Evolutionary conservation across 1,140 invertebrate genomes (phyloP).

Genomic region (Scaptomyza pallida): DNA sequence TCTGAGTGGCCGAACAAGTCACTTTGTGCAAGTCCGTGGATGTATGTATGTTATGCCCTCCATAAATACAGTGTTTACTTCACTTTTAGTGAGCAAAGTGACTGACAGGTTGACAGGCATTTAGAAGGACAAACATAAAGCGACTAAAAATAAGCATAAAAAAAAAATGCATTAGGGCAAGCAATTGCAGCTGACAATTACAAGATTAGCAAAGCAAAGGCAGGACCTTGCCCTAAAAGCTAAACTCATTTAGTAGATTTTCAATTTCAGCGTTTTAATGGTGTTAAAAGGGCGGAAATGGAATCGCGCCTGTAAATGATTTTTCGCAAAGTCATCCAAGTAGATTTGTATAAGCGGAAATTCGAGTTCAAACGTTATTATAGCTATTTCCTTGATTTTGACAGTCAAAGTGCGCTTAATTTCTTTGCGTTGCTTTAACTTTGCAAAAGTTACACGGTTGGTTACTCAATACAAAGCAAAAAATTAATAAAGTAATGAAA

Average conservation of each 20-base stretch:
- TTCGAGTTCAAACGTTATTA: constrained; percentile 72
- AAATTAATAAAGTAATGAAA: too few relatives aligned
- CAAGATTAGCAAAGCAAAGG: constrained; percentile 30
- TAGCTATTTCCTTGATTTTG: constrained; percentile 64
- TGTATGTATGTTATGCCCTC: constrained; percentile 4
- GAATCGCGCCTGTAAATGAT: constrained; percentile 68
- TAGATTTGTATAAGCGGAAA: constrained; percentile 66
- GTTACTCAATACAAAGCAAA: background rate
- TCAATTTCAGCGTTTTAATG: constrained; percentile 77
- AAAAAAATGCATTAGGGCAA: constrained; percentile 59
- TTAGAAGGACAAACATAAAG: constrained; percentile 16
- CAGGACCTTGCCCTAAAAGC: constrained; percentile 21
- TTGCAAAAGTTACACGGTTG: background rate
- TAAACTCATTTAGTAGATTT: constrained; percentile 40
- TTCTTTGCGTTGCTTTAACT: constrained; percentile 14
- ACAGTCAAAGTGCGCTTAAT: constrained; percentile 32
- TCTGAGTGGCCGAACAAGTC: constrained; percentile 51
- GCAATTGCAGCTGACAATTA: constrained; percentile 73
- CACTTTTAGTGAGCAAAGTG: constrained; percentile 19
- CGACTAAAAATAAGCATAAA: constrained; percentile 45
- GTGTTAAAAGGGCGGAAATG: constrained; percentile 74
- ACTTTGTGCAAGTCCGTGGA: constrained; percentile 35
- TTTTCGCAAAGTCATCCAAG: constrained; percentile 77
- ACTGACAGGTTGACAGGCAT: constrained; percentile 44
- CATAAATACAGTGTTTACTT: background rate